Evolutionary conservation across 2,797 vertebrate species (phyloP).

Genomic region (Sylvilagus floridanus): DNA sequence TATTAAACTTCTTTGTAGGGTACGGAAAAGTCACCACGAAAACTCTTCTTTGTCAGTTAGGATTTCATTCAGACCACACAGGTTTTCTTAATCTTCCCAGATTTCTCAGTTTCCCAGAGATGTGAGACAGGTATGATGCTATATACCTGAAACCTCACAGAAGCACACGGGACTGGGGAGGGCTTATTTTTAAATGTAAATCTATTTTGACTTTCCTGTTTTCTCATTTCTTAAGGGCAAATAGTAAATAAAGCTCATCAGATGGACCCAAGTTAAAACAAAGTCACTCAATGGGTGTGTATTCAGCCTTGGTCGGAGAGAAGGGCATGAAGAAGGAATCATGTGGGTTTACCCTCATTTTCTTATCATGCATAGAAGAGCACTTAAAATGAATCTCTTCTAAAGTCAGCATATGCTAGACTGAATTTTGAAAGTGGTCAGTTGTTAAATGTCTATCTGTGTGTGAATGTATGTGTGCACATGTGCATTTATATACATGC

Average conservation of each 20-base stretch:
- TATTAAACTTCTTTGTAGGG: not conserved
- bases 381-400: not conserved
- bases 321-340: not conserved
- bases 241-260: not conserved
- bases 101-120: not conserved
- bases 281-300: not conserved
- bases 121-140: accelerated
- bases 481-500: not conserved
- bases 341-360: not conserved
- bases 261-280: not conserved
- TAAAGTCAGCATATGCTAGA: not conserved
- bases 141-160: not conserved
- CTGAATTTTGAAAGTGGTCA: not conserved
- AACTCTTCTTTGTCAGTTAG: slow-evolving; percentile 24
- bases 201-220: slow-evolving; percentile 19
- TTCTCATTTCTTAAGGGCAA: not conserved
- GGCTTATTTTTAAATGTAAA: slow-evolving; percentile 11
- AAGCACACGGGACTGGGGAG: not conserved
- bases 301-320: not conserved
- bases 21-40: not conserved
- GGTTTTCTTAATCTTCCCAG: not conserved
- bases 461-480: not conserved
- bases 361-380: not conserved
- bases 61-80: not conserved
- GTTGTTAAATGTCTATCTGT: not conserved